Base-by-base conservation (phyloP, 2,113 vertebrate species). In the Chaetodon auriga region DNA sequence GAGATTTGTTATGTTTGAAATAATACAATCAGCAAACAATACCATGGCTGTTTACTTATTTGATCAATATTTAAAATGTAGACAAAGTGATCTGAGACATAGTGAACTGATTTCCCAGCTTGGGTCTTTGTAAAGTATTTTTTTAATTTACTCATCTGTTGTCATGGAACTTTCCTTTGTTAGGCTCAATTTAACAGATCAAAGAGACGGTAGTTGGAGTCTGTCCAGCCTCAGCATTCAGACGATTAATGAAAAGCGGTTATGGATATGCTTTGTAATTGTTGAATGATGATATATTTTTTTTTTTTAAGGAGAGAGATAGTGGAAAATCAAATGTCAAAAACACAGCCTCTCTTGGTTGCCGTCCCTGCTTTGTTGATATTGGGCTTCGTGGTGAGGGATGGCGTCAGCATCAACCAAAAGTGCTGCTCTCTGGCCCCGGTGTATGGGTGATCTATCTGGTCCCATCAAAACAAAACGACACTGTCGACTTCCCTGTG, bases 391-490 rank as follows among this genome's bases (percentile, higher is more conserved):
- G 82, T 58, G 84, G 87, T 72, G 69, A 85, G 55, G 57, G 71
- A 76, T 84, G 77, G 87, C 80, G 83, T 92, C 89, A 86, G 86
- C 86, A 78, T 30, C 65, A 43, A 69, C 62, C 75, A 43, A 73
- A 48, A 15, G 69, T 58, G 53, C 83, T 57, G 68, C 35, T 84
- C 71, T 65, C 60, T 73, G 78, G 81, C 74, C 58, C 61, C n/a
- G 25, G 51, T 57, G 23, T 73, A 85, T 55, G 80, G 80, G 73
- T 90, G 84, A 92, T 90, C 82, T 90, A 88, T 91, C 73, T 63
- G 74, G 73, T 87, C 84, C 80, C 85, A 93, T 92, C 89, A 90
- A 92, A 92, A 92, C 89, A 91, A 90, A 89, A 83, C 46, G 63
- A 81, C 89, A 88, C 63, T 72, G 79, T 61, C 3, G 68, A 81